Percentiles rank a stretch among this genome's conserved stretches.
Evolutionary conservation across 2,888 invertebrate species (phyloP).

Genomic region (Mechanitis mazaeus): DNA sequence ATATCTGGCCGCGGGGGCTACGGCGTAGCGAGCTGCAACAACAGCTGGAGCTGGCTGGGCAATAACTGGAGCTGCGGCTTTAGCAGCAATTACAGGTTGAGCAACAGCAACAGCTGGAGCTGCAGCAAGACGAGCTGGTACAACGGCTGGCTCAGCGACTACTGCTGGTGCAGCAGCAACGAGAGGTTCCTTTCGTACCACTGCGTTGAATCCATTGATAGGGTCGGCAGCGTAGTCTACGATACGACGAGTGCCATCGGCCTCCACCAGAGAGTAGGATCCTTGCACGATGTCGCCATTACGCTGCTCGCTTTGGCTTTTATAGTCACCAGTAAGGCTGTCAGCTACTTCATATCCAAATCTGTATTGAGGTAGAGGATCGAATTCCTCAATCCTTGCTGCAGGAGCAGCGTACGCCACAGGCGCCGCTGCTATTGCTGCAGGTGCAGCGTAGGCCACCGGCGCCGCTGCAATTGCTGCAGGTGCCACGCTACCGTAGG

Average conservation of each 20-base stretch:
- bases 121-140: constrained; percentile 42
- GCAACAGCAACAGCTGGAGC: constrained; percentile 40
- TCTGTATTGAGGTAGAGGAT: constrained; percentile 76
- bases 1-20: constrained; percentile 35
- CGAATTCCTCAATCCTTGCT: constrained; percentile 65
- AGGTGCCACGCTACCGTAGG: constrained; percentile 55
- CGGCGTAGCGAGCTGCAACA: constrained; percentile 38
- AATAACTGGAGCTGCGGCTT: constrained; percentile 33
- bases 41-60: constrained; percentile 3
- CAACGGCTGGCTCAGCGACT: constrained; percentile 52
- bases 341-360: constrained; percentile 67
- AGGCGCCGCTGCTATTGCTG: constrained; percentile 48
- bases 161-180: constrained; percentile 53
- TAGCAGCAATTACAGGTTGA: constrained; percentile 32
- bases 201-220: constrained; percentile 64
- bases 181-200: constrained; percentile 61
- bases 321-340: constrained; percentile 66
- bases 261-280: constrained; percentile 60
- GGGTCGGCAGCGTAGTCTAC: constrained; percentile 65
- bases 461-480: constrained; percentile 49
- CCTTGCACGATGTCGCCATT: constrained; percentile 75
- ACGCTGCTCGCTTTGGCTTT: constrained; percentile 68
- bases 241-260: constrained; percentile 61
- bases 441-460: constrained; percentile 44
- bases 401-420: constrained; percentile 46